phyloP scores from a whole-genome alignment of 2,797 vertebrate species.

The Pogoniulus pusillus region DNA sequence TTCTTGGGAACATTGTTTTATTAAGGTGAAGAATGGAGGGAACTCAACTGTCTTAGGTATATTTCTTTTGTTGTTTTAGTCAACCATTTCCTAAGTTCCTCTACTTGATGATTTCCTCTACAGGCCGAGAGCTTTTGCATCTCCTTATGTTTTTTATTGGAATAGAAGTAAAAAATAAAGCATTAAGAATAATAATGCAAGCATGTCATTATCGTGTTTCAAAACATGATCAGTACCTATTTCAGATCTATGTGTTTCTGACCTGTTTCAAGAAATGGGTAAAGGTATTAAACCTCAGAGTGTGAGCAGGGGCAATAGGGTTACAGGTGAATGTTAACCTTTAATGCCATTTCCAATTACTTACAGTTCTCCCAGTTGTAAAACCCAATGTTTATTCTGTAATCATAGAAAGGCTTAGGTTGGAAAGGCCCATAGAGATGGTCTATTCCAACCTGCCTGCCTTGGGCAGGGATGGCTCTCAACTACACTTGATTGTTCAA shows the following conservation, averaged over 20 bases:
- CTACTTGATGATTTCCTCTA: background rate
- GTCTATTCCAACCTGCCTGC: too few species aligned
- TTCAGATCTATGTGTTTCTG: background rate
- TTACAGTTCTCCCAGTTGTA: background rate
- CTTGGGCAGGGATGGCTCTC: too few species aligned
- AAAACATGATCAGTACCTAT: background rate
- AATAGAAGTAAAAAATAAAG: background rate
- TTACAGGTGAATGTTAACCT: background rate
- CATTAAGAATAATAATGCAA: background rate
- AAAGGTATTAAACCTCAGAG: background rate
- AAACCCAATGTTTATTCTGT: background rate
- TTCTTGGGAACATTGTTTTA: background rate
- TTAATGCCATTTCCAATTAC: background rate
- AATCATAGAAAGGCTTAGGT: too few species aligned
- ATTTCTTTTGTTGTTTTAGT: background rate
- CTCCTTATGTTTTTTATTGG: background rate
- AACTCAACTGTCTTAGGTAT: background rate
- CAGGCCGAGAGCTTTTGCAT: background rate
- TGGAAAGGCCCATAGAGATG: too few species aligned
- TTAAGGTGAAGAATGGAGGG: background rate
- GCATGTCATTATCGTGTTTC: background rate
- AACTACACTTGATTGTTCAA: too few species aligned
- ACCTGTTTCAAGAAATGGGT: background rate
- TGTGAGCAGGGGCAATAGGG: background rate
- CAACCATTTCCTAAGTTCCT: background rate